Base-by-base conservation (phyloP, 2,113 vertebrate genomes). In the Pachypanchax playfairii region DNA sequence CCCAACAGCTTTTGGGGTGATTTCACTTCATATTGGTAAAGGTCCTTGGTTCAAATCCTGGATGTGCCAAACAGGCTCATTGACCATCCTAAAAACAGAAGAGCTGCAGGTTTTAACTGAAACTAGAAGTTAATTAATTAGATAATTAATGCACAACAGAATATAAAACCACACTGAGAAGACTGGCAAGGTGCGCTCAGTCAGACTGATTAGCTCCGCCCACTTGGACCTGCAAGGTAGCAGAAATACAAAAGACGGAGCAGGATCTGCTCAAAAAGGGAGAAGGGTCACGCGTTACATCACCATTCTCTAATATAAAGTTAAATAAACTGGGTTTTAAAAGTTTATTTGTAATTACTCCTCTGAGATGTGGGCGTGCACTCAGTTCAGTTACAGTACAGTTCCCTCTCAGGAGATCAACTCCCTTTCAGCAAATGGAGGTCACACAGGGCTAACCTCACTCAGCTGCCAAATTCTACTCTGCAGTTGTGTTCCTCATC, bases 401-500 rank as follows among this genome's bases (percentile, higher is more conserved):
- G 54, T 54, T 36, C 33, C 39, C 48, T 28, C 15, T 54, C 36
- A 7, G 41, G 12, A 46, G 62, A 17, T 22, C 61, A 13, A 1
- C 36, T 64, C 39, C 39, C 51, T 44, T 44, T 55, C 25, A 36
- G 33, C 41, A 25, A 63, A 66, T 56, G 61, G 26, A 71, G 70
- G 75, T 73, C 39, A 39, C 12, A 4, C 17, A 3, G 39, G 64
- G 72, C 57, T 47, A 73, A 53, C 39, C 43, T 38, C 41, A 2
- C 38, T 44, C 39, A 5, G 35, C 57, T 77, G 80, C 80, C 80
- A 85, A 77, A 56, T 58, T 61, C 79, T 54, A 72, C 79, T 80
- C 57, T 73, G 77, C 51, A 28, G 57, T 80, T 63, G 75, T 59
- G 79, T 59, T 63, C 57, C 65, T 74, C 74, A 82, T 88, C 74